These are phyloP conservation scores for Passer domesticus DNA, from an alignment of 2,113 vertebrate species.

Conservation along the genomic window DNA sequence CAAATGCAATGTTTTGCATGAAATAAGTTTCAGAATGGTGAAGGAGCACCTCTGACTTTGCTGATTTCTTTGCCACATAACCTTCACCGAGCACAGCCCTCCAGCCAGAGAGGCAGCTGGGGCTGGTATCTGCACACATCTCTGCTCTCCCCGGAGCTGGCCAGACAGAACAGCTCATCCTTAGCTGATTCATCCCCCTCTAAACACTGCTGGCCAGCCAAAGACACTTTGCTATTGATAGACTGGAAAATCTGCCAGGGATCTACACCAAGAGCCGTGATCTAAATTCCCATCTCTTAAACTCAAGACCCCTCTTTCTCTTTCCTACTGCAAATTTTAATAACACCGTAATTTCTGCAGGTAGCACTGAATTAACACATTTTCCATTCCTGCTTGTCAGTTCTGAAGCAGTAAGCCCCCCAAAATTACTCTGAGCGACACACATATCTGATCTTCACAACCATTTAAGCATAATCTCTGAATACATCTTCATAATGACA, in stretches of 20 bases:
- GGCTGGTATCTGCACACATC: not conserved
- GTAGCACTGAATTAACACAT: slow-evolving; percentile 25
- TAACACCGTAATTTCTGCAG: slow-evolving; percentile 4
- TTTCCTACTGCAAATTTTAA: not conserved
- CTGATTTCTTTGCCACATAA: not conserved
- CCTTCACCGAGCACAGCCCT: not conserved
- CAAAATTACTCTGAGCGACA: slow-evolving; percentile 44
- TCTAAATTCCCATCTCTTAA: not conserved
- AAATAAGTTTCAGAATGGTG: not conserved
- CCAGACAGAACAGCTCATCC: not conserved
- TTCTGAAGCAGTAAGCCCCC: slow-evolving; percentile 15
- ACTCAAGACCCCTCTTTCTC: not conserved
- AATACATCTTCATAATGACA: slow-evolving; percentile 65
- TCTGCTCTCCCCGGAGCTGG: not conserved
- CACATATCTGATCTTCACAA: slow-evolving; percentile 31
- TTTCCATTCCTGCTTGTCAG: slow-evolving; percentile 25
- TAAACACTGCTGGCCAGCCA: not conserved
- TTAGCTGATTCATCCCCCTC: not conserved
- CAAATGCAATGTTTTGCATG: not conserved
- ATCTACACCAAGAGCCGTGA: not conserved
- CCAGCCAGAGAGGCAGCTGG: not conserved
- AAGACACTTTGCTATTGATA: not conserved
- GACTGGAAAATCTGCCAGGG: not conserved
- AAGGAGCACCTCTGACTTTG: not conserved
- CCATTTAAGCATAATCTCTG: slow-evolving; percentile 44